Evolutionary conservation across 2,797 vertebrate genomes (phyloP).

Genomic region (Amblyraja radiata): DNA sequence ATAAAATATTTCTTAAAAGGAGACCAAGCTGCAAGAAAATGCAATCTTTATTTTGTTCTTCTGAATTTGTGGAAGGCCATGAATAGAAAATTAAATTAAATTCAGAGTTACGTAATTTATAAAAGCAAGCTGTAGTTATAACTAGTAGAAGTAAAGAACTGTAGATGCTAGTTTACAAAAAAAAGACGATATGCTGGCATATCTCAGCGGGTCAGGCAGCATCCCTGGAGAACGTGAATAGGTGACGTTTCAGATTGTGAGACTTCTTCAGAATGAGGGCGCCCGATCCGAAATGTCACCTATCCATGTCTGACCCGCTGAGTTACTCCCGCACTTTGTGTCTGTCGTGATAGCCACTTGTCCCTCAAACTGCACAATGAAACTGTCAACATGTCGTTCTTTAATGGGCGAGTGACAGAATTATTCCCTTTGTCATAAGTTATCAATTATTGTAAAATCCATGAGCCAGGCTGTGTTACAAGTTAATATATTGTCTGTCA

Average conservation of each 20-base stretch:
- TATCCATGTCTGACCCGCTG: too few relatives aligned
- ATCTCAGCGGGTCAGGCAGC: too few relatives aligned
- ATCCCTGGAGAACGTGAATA: too few relatives aligned
- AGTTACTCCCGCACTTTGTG: too few relatives aligned
- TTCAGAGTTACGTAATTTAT: not conserved
- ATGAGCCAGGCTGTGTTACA: not conserved
- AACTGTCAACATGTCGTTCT: not conserved
- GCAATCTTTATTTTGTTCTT: not conserved
- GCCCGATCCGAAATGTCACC: too few relatives aligned
- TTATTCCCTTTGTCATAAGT: not conserved
- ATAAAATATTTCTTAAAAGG: not conserved
- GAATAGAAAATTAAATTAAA: not conserved
- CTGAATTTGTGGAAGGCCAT: not conserved
- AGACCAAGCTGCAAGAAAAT: not conserved
- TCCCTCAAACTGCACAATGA: not conserved
- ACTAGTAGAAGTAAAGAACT: too few relatives aligned
- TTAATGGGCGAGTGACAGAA: not conserved
- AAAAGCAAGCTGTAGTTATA: not conserved
- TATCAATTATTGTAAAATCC: constrained; percentile 14
- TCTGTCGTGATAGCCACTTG: not conserved
- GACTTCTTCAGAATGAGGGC: too few relatives aligned
- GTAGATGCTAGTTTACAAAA: too few relatives aligned
- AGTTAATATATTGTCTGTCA: not conserved
- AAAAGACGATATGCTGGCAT: too few relatives aligned
- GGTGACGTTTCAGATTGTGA: too few relatives aligned